Evolutionary conservation across 2,797 vertebrate species (phyloP).

Genomic region (Xiphophorus birchmanni): DNA sequence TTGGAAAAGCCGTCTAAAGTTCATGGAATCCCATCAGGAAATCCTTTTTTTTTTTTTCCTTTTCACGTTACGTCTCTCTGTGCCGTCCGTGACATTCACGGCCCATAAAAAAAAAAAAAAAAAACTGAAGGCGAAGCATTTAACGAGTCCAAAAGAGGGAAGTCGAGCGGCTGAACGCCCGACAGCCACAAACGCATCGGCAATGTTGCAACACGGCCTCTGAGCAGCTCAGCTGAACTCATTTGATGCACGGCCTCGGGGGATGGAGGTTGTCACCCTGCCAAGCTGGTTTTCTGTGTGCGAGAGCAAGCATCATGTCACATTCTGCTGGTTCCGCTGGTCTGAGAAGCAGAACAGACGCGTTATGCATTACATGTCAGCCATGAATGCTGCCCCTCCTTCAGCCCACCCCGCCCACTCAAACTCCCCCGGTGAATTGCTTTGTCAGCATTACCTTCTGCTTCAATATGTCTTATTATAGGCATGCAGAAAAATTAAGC

Average conservation of each 20-base stretch:
- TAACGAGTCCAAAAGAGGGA: constrained; percentile 1
- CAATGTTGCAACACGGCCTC: constrained; percentile 1
- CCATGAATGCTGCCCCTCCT: background rate
- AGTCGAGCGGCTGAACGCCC: constrained; percentile 15
- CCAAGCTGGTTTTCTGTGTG: background rate
- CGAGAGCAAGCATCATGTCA: background rate
- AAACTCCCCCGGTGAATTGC: background rate
- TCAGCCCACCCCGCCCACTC: background rate
- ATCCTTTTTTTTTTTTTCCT: no score
- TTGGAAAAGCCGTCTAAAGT: background rate
- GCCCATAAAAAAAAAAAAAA: background rate
- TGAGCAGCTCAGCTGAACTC: constrained; percentile 2
- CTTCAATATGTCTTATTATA: background rate
- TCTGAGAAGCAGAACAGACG: background rate
- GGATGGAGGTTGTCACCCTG: background rate
- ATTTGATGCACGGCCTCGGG: background rate
- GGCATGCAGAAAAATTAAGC: background rate
- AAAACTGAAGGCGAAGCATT: background rate
- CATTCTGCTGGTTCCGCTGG: constrained; percentile 10
- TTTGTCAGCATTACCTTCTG: background rate
- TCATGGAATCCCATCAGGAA: background rate
- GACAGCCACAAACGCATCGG: background rate
- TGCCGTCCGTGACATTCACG: background rate
- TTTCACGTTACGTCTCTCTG: background rate
- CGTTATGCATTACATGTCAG: background rate